Conservation (phyloP, 1,140 invertebrate genomes). For the Andrena cerasifolii region DNA sequence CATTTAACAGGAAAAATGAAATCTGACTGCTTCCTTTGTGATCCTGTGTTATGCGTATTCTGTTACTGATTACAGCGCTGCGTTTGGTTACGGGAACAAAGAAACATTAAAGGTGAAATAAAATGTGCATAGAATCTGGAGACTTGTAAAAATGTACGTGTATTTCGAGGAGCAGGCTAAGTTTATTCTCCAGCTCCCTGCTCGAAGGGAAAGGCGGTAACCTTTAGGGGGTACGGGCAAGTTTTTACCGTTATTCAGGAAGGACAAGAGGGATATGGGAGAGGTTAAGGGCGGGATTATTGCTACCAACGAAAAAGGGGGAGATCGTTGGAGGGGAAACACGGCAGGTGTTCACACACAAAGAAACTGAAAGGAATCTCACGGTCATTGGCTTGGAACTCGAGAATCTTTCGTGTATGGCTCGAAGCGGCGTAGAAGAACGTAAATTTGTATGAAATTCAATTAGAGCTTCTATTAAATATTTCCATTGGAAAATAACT, state of each 20-base stretch:
- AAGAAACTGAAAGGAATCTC: conserved; percentile 74
- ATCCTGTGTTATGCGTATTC: too few species aligned
- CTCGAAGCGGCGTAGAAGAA: conserved; percentile 20
- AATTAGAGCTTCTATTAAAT: too few species aligned
- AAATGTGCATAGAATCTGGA: not conserved
- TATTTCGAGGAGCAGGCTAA: not conserved
- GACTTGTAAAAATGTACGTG: not conserved
- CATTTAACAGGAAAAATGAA: conserved; percentile 1
- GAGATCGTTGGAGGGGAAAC: conserved; percentile 65
- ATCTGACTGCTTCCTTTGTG: too few species aligned
- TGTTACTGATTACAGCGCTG: too few species aligned
- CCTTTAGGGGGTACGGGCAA: conserved; percentile 39
- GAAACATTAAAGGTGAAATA: not conserved
- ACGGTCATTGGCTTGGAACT: conserved; percentile 56
- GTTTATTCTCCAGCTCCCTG: not conserved
- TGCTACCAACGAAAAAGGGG: conserved; percentile 38
- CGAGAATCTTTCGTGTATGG: conserved; percentile 49
- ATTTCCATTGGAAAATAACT: too few species aligned
- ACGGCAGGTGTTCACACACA: conserved; percentile 75
- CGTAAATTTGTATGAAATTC: not conserved
- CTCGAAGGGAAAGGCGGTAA: not conserved
- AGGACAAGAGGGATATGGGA: conserved; percentile 39
- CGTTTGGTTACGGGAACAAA: too few species aligned
- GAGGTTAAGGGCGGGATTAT: conserved; percentile 53
- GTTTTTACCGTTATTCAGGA: conserved; percentile 72